Percentiles rank a stretch among this genome's conserved stretches.
Conservation (phyloP, 2,113 vertebrate genomes). For the Bos javanicus region DNA sequence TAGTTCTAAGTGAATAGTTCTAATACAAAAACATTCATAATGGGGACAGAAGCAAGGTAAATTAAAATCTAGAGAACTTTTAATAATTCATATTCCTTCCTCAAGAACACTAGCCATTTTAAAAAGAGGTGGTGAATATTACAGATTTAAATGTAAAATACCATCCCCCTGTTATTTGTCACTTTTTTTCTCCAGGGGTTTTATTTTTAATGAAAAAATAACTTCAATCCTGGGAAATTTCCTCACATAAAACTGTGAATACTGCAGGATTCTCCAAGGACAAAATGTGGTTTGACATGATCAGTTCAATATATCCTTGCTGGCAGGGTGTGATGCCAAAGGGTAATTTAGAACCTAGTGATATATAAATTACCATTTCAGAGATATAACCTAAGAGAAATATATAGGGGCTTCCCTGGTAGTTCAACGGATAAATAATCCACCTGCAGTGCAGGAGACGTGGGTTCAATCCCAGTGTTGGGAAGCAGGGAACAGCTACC, state of each 20-base stretch:
- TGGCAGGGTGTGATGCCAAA: neutral
- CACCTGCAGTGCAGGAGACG: neutral
- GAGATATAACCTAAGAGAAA: neutral
- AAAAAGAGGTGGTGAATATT: neutral
- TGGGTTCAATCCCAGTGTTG: neutral
- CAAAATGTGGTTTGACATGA: neutral
- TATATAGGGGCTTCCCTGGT: neutral
- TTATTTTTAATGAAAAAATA: neutral
- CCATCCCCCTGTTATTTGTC: neutral
- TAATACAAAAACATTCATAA: neutral
- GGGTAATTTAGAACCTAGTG: neutral
- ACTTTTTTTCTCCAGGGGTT: neutral
- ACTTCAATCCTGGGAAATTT: neutral
- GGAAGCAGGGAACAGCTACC: neutral
- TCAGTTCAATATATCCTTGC: neutral
- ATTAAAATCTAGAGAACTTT: neutral
- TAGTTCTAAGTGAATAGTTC: neutral
- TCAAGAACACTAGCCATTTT: neutral
- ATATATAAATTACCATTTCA: neutral
- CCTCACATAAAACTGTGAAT: neutral
- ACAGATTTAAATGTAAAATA: slow-evolving; percentile 6
- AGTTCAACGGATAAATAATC: neutral
- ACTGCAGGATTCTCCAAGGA: neutral
- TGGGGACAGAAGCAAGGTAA: neutral
- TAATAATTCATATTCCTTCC: neutral